Evolutionary conservation across 2,888 invertebrate genomes (phyloP), one percentile per base, ranked within the genome.

Genomic region (Erpobdella octoculata): DNA sequence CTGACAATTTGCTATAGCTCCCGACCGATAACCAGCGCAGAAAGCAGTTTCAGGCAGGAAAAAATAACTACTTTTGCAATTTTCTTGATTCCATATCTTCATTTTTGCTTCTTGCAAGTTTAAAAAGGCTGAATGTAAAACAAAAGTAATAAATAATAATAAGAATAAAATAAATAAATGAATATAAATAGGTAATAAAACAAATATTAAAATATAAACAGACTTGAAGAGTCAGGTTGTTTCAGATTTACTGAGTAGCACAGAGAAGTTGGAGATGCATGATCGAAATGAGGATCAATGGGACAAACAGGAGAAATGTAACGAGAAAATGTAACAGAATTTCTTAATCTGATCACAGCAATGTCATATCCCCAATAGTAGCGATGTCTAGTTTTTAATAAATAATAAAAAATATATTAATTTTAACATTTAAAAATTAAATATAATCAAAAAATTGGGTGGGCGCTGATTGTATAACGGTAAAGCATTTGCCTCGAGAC

Each of bases 1-100:
- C 21, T 48, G 48, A 37, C 75, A 75, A 37, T 66, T 78, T 21
- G 79, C 78, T 15, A 78, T 77, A 31, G 78, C 72, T 4, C 80
- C 81, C 3, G 80, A 79, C 71, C 77, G 76, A 74, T 81, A 81
- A 1, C 82, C 82, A 36, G 81, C 81, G 77, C 81, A 81, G 8
- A 79, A 71, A 73, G 71, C 70, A 31, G 31, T 36, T 35, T 70
- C 69, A 25, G 48, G 21, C 6, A 69, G 38, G 33, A 61, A 61
- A 3, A 35, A 18, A 33, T 76, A 68, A 5, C 77, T 76, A n/a
- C 78, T 76, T 74, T 78, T 79, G 74, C 81, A 81, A 12, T 75
- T 33, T 18, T 64, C 61, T 9, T 65, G 76, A 48, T 78, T 75
- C 80, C 79, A 80, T 6, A 81, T 67, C 3, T 76, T 78, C 78